A percentile compares a stretch with the other conserved stretches of the same genome.
Conservation (phyloP, 2,113 vertebrate species). For the Capreolus pygargus region DNA sequence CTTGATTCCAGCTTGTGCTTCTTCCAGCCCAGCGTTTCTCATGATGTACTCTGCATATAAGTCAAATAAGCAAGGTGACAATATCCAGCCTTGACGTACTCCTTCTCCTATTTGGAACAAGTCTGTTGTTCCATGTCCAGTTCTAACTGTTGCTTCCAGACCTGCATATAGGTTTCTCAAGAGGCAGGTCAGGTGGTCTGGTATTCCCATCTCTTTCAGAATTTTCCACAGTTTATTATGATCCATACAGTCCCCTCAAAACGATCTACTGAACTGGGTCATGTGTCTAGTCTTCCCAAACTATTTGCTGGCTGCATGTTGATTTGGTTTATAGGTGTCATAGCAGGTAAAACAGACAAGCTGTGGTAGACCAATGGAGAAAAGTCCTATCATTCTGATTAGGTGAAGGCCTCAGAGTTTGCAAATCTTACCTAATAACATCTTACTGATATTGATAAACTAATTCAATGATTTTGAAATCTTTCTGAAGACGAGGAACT, state of each 20-base stretch:
- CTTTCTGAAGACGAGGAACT: neutral
- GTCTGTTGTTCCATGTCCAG: too few species aligned
- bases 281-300: neutral
- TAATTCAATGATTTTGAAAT: neutral
- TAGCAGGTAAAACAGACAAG: neutral
- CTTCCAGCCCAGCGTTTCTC: too few species aligned
- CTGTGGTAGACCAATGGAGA: neutral
- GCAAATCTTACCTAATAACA: neutral
- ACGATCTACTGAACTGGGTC: neutral
- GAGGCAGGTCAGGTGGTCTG: too few species aligned
- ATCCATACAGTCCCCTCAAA: neutral
- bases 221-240: too few species aligned
- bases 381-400: neutral
- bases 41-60: too few species aligned
- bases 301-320: neutral
- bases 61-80: too few species aligned
- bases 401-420: neutral
- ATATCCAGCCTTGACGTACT: too few species aligned
- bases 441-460: neutral
- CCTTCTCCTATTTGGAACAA: too few species aligned
- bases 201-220: too few species aligned
- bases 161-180: too few species aligned
- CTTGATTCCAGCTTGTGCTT: too few species aligned
- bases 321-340: neutral
- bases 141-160: too few species aligned